Evolutionary conservation across 2,797 vertebrate species (phyloP).

Genomic region (Momotus momota): DNA sequence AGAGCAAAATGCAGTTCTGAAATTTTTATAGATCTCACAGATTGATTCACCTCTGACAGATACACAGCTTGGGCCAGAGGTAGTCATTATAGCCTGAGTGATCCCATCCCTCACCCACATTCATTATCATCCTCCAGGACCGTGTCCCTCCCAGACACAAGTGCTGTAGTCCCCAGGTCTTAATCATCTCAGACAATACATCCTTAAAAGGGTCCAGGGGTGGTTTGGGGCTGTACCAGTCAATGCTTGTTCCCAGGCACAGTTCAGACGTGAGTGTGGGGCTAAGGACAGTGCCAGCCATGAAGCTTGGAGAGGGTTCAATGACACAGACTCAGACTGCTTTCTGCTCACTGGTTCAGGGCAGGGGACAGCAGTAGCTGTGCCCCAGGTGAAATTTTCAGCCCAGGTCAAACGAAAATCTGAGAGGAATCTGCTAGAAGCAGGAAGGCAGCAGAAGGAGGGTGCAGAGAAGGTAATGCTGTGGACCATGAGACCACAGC

Average conservation of each 20-base stretch:
- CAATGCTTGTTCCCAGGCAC: neutral
- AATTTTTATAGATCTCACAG: neutral
- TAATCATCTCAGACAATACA: too few relatives aligned
- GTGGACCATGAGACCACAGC: neutral
- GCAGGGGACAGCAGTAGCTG: neutral
- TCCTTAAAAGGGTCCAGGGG: neutral
- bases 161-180: neutral
- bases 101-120: neutral
- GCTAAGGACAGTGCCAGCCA: rapidly evolving
- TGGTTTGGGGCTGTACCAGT: neutral
- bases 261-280: neutral
- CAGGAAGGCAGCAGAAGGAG: neutral
- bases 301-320: neutral
- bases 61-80: rapidly evolving
- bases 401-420: neutral
- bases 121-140: neutral
- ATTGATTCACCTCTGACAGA: neutral
- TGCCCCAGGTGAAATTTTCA: neutral
- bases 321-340: neutral
- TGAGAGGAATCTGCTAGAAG: neutral
- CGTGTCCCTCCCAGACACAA: neutral
- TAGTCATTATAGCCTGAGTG: neutral
- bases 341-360: neutral
- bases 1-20: neutral
- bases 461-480: neutral